Conservation (phyloP, 1,140 invertebrate species). For the Nasonia giraulti region DNA sequence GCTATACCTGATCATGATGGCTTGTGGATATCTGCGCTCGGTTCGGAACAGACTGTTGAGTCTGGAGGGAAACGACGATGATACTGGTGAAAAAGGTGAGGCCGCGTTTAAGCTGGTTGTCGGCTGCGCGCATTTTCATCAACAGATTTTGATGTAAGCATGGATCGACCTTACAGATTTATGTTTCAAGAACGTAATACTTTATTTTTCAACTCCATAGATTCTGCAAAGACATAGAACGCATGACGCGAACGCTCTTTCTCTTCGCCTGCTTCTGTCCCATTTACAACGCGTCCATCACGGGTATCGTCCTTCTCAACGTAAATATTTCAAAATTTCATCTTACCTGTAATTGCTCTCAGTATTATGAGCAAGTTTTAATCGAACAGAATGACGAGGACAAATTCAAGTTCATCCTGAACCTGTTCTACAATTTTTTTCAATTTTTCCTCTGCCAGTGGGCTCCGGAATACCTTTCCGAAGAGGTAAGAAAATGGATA, state of each 20-base stretch:
- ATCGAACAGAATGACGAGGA: not conserved
- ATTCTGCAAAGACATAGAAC: conserved; percentile 14
- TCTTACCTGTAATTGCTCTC: not conserved
- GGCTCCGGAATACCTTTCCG: not conserved
- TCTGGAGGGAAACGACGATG: too few species aligned
- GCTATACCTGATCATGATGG: conserved; percentile 26
- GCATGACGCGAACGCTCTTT: not conserved
- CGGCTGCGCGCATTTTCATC: conserved; percentile 17
- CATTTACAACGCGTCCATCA: conserved; percentile 1
- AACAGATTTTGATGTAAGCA: conserved; percentile 26
- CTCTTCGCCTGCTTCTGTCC: not conserved
- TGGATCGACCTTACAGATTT: not conserved
- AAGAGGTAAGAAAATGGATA: not conserved
- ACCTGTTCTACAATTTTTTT: not conserved
- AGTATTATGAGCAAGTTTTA: not conserved
- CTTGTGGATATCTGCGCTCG: conserved; percentile 28
- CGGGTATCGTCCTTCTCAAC: not conserved
- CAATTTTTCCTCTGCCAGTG: conserved; percentile 32
- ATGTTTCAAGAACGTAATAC: not conserved
- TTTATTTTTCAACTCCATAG: not conserved
- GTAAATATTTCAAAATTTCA: not conserved
- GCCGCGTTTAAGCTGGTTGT: not conserved
- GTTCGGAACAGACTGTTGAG: not conserved
- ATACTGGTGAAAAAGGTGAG: not conserved
- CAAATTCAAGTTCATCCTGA: not conserved